phyloP scores from a whole-genome alignment of 2,888 invertebrate genomes.

The Brachylomia viminalis region DNA sequence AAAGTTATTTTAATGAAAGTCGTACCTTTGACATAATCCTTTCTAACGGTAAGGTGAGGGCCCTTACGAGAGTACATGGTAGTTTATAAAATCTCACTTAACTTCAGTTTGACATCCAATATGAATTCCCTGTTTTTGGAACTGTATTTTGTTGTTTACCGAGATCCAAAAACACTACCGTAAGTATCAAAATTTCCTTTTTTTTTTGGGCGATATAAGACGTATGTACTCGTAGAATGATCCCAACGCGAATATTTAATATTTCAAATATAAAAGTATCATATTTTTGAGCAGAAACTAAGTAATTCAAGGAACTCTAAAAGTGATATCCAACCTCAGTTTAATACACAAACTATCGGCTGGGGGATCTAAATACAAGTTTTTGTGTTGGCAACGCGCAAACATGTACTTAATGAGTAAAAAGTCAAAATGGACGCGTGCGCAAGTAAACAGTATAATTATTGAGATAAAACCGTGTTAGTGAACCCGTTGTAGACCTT shows the following conservation, averaged over 20 bases:
- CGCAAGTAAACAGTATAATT: conserved; percentile 64
- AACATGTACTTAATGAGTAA: conserved; percentile 64
- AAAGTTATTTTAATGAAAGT: not conserved
- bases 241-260: not conserved
- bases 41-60: not conserved
- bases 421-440: conserved; percentile 60
- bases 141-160: no score
- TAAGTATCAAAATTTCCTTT: not conserved
- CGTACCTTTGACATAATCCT: not conserved
- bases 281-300: conserved; percentile 1
- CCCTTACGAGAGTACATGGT: not conserved
- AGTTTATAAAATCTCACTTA: not conserved
- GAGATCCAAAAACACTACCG: not conserved
- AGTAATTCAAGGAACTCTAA: conserved; percentile 24
- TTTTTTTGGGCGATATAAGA: not conserved
- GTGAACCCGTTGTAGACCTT: conserved; percentile 60
- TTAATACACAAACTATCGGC: conserved; percentile 50
- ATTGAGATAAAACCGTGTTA: conserved; percentile 62
- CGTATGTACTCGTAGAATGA: not conserved
- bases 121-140: not conserved
- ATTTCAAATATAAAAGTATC: no score
- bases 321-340: conserved; percentile 45
- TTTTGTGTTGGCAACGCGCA: conserved; percentile 52
- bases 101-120: not conserved
- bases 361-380: conserved; percentile 59